Evolutionary conservation across 2,888 invertebrate species (phyloP), one percentile per base, ranked within the genome.

Genomic region (Tetragonisca angustula): DNA sequence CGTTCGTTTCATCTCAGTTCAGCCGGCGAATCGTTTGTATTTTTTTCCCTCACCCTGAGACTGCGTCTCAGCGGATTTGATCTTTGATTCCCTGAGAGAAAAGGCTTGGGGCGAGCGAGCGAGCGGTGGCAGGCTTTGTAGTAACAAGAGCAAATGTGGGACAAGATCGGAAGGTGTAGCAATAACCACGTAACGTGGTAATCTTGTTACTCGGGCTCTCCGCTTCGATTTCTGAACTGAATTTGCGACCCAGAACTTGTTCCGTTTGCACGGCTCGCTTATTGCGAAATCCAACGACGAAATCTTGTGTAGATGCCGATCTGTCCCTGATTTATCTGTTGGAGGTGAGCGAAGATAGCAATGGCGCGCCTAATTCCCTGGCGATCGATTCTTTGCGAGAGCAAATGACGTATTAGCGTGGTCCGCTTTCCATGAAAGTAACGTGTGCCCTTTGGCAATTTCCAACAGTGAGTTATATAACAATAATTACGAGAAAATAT

Each of bases 261-360:
- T 81, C 84, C 78, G 72, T 88, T 27, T 81, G 76, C 81, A 78
- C 81, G 77, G 43, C 78, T 84, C 74, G 72, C 43, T 88, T 84
- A 83, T 67, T 32, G 73, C 72, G 52, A 72, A 81, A 89, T 43
- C 43, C 82, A 67, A 81, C 83, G 79, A 86, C 62, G 79, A 76
- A 80, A 81, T 76, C 78, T 43, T 62, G 49, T 36, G 17, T 50
- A 73, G 27, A 43, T 21, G 17, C 36, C 3, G 3, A 36, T 43
- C 43, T 43, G 43, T 43, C 9, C 9, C 43, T 43, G 43, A 43
- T 11, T 43, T 43, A 43, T 43, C 9, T 1, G 43, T 43, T 43
- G 43, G 9, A 43, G 9, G 9, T 9, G 43, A 43, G 43, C 0
- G 43, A 43, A 43, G 43, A 43, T 11, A 9, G 43, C 43, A 9